Conservation (phyloP, 2,113 vertebrate species). For the Macrotis lagotis region DNA sequence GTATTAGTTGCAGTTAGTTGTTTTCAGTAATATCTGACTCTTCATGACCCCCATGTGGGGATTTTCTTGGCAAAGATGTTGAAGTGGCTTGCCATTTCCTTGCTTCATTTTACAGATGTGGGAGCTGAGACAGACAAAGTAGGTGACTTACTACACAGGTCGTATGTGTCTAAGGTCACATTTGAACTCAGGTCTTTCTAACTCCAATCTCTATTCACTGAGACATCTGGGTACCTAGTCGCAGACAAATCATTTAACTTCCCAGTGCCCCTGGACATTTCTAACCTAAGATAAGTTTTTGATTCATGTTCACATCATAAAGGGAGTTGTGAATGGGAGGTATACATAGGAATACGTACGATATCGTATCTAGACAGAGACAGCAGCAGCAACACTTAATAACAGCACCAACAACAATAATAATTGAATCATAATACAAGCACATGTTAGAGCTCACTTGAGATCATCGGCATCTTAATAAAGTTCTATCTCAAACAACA, state of each 20-base stretch:
- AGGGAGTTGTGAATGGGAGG: neutral
- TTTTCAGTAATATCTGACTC: neutral
- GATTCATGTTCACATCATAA: neutral
- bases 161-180: no score
- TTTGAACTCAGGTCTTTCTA: no score
- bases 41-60: neutral
- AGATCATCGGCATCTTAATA: neutral
- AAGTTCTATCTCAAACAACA: neutral
- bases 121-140: neutral
- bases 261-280: neutral
- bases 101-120: neutral
- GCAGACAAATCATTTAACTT: neutral
- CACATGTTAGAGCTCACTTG: neutral
- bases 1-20: neutral
- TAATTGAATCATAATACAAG: neutral
- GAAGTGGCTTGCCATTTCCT: neutral
- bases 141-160: no score
- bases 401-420: neutral
- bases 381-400: neutral
- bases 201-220: no score
- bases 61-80: neutral
- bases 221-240: neutral
- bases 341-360: neutral
- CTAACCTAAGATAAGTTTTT: neutral
- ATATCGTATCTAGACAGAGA: neutral